These are phyloP conservation scores for Motacilla alba DNA, from an alignment of 2,113 vertebrate genomes.

Conservation along the genomic window DNA sequence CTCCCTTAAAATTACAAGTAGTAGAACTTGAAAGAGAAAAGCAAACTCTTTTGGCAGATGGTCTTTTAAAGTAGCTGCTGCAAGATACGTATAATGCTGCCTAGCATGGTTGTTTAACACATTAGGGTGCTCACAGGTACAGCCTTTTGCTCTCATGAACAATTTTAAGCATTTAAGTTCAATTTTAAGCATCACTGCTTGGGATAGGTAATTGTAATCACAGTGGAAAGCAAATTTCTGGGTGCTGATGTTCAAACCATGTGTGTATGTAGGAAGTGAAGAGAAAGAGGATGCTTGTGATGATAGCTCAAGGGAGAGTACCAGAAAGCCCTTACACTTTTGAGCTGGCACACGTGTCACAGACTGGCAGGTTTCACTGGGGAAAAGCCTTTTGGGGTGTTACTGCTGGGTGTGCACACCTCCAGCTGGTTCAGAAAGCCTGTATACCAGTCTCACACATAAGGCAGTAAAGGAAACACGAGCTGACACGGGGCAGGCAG, in stretches of 20 bases:
- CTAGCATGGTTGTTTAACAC: conserved; percentile 70
- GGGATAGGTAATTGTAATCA: conserved; percentile 68
- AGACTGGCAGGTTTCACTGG: background rate
- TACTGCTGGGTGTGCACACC: background rate
- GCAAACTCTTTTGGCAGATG: conserved; percentile 66
- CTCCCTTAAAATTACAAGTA: conserved; percentile 44
- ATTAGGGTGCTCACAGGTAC: conserved; percentile 72
- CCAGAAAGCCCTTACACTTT: conserved; percentile 39
- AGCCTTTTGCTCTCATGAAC: conserved; percentile 67
- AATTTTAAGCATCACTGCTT: conserved; percentile 77
- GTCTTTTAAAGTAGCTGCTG: conserved; percentile 57
- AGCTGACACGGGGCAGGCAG: background rate
- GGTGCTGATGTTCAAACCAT: conserved; percentile 28
- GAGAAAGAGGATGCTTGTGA: conserved; percentile 7
- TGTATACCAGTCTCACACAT: background rate
- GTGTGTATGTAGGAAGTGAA: background rate
- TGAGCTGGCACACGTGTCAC: conserved; percentile 41
- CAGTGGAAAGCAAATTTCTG: conserved; percentile 49
- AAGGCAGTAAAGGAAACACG: conserved; percentile 6
- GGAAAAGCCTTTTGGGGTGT: background rate
- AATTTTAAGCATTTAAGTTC: conserved; percentile 57
- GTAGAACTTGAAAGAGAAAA: conserved; percentile 56
- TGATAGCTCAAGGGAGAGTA: conserved; percentile 52
- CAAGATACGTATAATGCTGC: conserved; percentile 41
- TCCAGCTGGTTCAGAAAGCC: conserved; percentile 40